Percentiles rank a stretch among this genome's conserved stretches.
Conservation (phyloP, 92 coral and sea anemone genomes). For the Meandrina meandrites region DNA sequence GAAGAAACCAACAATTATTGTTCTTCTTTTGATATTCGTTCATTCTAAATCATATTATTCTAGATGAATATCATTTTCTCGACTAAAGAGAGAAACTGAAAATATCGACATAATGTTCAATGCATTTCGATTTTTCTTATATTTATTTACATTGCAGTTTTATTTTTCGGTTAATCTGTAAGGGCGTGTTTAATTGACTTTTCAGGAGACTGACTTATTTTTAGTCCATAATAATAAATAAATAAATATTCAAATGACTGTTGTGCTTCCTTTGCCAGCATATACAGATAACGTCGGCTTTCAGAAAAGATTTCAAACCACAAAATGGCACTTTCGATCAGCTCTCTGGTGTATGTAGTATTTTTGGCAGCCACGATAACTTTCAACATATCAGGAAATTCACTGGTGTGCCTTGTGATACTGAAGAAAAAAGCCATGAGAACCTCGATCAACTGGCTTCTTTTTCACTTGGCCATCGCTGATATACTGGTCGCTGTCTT, state of each 20-base stretch:
- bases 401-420: conserved; percentile 17
- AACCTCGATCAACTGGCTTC: conserved; percentile 31
- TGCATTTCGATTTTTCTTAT: neutral
- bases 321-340: neutral
- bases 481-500: conserved; percentile 29
- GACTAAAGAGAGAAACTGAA: neutral
- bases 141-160: neutral
- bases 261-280: neutral
- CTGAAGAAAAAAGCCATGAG: conserved; percentile 1
- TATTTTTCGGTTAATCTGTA: neutral
- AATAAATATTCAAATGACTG: neutral
- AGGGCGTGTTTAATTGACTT: neutral
- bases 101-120: neutral
- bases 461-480: conserved; percentile 21
- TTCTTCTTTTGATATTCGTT: too few species aligned
- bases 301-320: neutral
- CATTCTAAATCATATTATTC: too few species aligned
- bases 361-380: neutral
- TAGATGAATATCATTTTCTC: neutral
- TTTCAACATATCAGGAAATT: conserved; percentile 23
- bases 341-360: neutral
- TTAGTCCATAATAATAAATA: neutral
- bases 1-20: neutral
- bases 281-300: neutral
- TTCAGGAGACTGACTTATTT: neutral